Conservation (phyloP, 2,113 vertebrate genomes). For the Dasyurus viverrinus region DNA sequence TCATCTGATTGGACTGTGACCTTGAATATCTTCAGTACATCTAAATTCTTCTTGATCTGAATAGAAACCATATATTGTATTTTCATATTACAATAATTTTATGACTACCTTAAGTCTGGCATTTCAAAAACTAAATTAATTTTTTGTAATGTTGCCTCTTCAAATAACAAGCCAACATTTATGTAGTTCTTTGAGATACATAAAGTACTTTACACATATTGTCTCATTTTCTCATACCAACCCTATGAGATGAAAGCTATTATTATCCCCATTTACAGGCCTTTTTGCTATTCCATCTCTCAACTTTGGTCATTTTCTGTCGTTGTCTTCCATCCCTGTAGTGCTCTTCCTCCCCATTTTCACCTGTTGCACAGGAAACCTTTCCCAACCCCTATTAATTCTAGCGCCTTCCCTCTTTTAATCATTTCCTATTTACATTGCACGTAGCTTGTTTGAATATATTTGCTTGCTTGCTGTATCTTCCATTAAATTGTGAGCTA, state of each 20-base stretch:
- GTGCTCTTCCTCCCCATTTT: not conserved
- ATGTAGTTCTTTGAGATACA: not conserved
- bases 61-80: not conserved
- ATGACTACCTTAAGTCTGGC: not conserved
- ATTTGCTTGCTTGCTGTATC: not conserved
- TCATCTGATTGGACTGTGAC: not conserved
- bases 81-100: not conserved
- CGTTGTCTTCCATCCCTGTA: not conserved
- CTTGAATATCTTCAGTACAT: not conserved
- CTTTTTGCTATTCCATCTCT: not conserved
- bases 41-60: not conserved
- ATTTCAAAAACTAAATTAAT: not conserved
- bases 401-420: not conserved
- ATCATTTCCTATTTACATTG: not conserved
- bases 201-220: too few relatives aligned
- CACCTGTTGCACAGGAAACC: not conserved
- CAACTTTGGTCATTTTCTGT: not conserved
- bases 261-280: not conserved
- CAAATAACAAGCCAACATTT: not conserved
- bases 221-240: not conserved
- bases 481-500: not conserved
- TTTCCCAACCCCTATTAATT: not conserved
- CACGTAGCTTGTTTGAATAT: not conserved
- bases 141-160: not conserved
- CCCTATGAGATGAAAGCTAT: not conserved